Percentiles rank a stretch among this genome's conserved stretches.
phyloP scores from a whole-genome alignment of 2,113 vertebrate species.

The Furnarius figulus region DNA sequence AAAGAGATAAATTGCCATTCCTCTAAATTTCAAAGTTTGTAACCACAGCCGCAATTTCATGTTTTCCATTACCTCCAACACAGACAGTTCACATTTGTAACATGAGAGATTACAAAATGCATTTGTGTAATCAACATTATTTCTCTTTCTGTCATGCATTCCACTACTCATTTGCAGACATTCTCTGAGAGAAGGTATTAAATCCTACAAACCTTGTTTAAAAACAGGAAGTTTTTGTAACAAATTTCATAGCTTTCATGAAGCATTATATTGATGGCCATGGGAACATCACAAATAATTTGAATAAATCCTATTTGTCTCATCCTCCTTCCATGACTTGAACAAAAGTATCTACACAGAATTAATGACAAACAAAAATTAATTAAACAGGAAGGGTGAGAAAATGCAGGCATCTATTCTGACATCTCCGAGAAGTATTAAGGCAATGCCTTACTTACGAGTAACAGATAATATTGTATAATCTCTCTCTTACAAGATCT shows the following conservation, averaged over 20 bases:
- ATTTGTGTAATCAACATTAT: background rate
- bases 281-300: background rate
- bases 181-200: background rate
- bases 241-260: background rate
- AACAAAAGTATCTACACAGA: background rate
- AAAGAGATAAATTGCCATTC: background rate
- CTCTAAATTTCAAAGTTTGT: background rate
- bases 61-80: background rate
- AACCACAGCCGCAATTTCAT: background rate
- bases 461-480: background rate
- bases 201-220: background rate
- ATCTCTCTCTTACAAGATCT: background rate
- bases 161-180: background rate
- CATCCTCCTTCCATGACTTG: background rate
- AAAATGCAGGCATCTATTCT: background rate
- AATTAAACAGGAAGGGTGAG: background rate
- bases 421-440: background rate
- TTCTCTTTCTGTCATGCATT: background rate
- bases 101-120: background rate
- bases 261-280: background rate
- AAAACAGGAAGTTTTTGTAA: background rate
- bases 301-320: slow-evolving; percentile 19
- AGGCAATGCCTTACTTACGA: background rate
- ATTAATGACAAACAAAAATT: background rate
- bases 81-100: background rate